Conservation (phyloP, 2,113 vertebrate species). For the Upupa epops region DNA sequence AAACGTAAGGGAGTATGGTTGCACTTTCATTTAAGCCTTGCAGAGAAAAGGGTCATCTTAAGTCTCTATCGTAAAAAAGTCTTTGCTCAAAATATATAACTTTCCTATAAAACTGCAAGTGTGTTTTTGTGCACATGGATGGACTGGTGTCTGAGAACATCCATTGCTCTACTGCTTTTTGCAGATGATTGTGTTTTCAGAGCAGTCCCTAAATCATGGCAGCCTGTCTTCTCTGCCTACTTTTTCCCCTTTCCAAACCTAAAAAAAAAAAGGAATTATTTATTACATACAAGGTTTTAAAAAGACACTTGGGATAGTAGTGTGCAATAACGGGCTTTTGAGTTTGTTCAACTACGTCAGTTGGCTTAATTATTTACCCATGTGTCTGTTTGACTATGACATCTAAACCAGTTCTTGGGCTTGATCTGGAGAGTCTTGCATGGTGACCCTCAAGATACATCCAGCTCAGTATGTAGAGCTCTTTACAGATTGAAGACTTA, state of each 20-base stretch:
- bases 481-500: neutral
- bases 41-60: neutral
- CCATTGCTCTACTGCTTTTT: neutral
- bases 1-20: neutral
- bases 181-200: neutral
- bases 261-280: neutral
- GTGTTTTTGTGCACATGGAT: neutral
- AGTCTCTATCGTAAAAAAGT: neutral
- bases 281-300: neutral
- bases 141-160: neutral
- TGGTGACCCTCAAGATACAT: neutral
- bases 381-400: constrained; percentile 42
- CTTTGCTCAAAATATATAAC: neutral
- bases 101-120: neutral
- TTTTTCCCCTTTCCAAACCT: neutral
- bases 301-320: neutral
- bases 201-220: neutral
- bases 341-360: constrained; percentile 40
- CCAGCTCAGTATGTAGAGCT: neutral
- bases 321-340: neutral
- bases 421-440: neutral
- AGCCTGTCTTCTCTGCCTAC: neutral
- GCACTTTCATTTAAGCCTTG: neutral
- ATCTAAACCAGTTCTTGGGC: constrained; percentile 11
- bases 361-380: constrained; percentile 64